Base-by-base conservation (phyloP, 2,888 invertebrate species). In the Plebejus anna region DNA sequence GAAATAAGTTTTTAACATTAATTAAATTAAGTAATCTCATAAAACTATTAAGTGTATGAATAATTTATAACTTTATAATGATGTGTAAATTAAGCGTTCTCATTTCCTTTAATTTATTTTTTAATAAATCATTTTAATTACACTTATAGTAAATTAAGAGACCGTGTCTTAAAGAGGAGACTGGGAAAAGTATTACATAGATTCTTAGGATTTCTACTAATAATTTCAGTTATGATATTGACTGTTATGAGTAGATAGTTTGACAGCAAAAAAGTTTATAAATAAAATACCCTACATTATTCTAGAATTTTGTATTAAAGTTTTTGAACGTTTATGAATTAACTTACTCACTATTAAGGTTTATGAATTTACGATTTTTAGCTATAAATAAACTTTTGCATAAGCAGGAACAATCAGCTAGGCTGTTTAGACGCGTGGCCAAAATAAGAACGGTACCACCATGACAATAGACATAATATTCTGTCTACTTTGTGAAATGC, bases 51-150 rank as follows among this genome's bases (percentile, higher is more conserved):
- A 13, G 47, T 72, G 72, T 42, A 22, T 42, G 47, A 72, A 72
- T 42, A 42, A 71, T 71, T 72, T 72, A 72, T 72, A 47, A 72
- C 47, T 72, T 72, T 72, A 72, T 72, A 72, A 72, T 42, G 22
- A 72, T n/a, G 72, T 72, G 72, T 51, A 72, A 72, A 47, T 47
- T 72, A 47, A 47, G 47, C 47, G 47, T 42, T 72, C 22, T 72
- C 72, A 72, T 42, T 72, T 47, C 42, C 47, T 47, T 47, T 11
- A 42, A 22, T 22, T 42, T 47, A 72, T 47, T 72, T 72, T 72
- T 22, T 11, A 4, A 72, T 42, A 47, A 28, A 72, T 28, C 22
- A 72, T 42, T 76, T 36, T 22, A 75, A 38, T 71, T 57, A 70
- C 42, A 11, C 7, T 61, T 61, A 61, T 59, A 11, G 61, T 61